Evolutionary conservation across 1,140 invertebrate genomes (phyloP).

Genomic region (Octopus sinensis): DNA sequence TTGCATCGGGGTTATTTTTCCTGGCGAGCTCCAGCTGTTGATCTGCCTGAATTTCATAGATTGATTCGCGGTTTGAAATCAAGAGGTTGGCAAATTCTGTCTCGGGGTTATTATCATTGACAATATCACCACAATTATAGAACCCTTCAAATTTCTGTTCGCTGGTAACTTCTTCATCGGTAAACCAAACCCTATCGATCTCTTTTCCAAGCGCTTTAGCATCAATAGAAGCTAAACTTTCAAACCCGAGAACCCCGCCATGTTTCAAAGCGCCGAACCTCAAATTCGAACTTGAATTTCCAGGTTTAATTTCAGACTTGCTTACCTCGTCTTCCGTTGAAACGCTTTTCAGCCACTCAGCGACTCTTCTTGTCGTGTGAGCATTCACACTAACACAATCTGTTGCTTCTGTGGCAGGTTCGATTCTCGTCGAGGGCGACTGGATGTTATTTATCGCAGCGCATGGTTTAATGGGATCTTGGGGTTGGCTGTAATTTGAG

Average conservation of each 20-base stretch:
- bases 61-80: constrained; percentile 42
- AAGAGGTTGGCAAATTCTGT: constrained; percentile 3
- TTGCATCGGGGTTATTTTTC: constrained; percentile 33
- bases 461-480: too few relatives aligned
- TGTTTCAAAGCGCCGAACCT: too few relatives aligned
- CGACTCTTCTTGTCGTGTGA: constrained; percentile 44
- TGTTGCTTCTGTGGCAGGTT: constrained; percentile 25
- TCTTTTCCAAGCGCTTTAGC: not conserved
- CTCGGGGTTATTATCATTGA: not conserved
- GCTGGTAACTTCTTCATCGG: not conserved
- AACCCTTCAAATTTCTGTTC: not conserved
- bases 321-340: constrained; percentile 25
- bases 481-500: constrained; percentile 30
- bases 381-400: constrained; percentile 5
- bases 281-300: too few relatives aligned
- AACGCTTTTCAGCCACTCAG: constrained; percentile 52
- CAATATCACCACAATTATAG: not conserved
- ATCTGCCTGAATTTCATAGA: constrained; percentile 54
- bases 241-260: too few relatives aligned
- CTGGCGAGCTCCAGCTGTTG: constrained; percentile 42
- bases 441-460: too few relatives aligned
- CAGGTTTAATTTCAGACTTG: too few relatives aligned
- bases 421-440: too few relatives aligned
- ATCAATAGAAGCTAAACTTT: too few relatives aligned
- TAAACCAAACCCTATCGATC: not conserved